These are phyloP conservation scores for Pygoscelis antarcticus DNA, from an alignment of 2,113 vertebrate species.

Conservation along the genomic window DNA sequence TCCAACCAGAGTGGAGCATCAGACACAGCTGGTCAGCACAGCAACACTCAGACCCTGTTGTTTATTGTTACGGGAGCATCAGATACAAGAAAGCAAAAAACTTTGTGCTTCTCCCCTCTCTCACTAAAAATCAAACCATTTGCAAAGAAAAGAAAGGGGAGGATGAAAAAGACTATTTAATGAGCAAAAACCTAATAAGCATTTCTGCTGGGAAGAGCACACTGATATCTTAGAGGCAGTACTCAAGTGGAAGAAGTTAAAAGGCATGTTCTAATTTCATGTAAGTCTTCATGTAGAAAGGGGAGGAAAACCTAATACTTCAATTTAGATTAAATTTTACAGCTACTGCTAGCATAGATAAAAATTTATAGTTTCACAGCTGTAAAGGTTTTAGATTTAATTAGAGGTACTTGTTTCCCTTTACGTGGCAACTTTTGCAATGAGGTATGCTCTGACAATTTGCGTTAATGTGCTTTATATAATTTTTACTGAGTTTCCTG, in stretches of 20 bases:
- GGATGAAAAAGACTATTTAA: neutral
- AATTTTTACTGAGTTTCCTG: conserved; percentile 61
- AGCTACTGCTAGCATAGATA: conserved; percentile 58
- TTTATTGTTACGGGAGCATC: neutral
- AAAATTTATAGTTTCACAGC: conserved; percentile 71
- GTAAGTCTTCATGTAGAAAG: conserved; percentile 7
- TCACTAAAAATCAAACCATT: neutral
- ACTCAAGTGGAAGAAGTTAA: neutral
- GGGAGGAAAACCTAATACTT: conserved; percentile 59
- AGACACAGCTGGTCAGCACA: neutral
- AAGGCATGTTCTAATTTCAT: conserved; percentile 33
- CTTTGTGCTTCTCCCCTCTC: neutral
- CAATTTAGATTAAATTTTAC: conserved; percentile 70
- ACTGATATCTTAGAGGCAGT: neutral
- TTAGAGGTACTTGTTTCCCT: conserved; percentile 71
- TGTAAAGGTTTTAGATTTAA: conserved; percentile 74
- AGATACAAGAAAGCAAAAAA: neutral
- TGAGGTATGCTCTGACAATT: conserved; percentile 57
- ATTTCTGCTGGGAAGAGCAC: neutral
- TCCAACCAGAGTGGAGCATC: neutral
- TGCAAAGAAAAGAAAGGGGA: neutral
- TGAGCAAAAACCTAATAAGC: neutral
- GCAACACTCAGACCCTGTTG: neutral
- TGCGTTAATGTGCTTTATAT: conserved; percentile 64
- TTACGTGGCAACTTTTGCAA: conserved; percentile 50